Evolutionary conservation across 1,140 invertebrate species (phyloP).

Genomic region (Philopotamus ludificatus): DNA sequence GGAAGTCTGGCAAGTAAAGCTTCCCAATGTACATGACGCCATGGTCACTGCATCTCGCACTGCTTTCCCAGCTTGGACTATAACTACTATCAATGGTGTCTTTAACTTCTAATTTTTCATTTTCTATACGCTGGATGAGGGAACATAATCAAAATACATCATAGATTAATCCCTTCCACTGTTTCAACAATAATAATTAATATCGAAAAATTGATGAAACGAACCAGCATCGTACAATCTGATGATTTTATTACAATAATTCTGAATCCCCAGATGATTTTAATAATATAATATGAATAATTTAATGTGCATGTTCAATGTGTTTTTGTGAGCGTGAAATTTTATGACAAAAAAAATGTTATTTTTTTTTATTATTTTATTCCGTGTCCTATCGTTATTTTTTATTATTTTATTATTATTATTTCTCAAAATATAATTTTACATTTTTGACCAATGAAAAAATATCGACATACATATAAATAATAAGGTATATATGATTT

Average conservation of each 20-base stretch:
- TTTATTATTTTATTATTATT: conserved; percentile 16
- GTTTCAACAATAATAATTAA: neutral
- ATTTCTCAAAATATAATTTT: too few species aligned
- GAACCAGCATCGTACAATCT: neutral
- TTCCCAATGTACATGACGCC: conserved; percentile 45
- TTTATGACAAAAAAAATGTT: too few species aligned
- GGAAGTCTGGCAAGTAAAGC: conserved; percentile 13
- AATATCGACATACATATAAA: neutral
- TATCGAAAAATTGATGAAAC: too few species aligned
- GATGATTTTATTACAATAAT: conserved; percentile 2
- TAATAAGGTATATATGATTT: too few species aligned
- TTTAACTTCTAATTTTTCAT: conserved; percentile 31
- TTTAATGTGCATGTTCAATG: conserved; percentile 25
- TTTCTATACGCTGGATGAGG: conserved; percentile 29
- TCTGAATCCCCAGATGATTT: neutral
- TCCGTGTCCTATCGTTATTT: conserved; percentile 27
- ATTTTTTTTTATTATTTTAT: conserved; percentile 24
- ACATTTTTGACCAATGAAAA: conserved; percentile 28
- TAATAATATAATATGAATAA: conserved; percentile 1
- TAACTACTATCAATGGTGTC: conserved; percentile 29
- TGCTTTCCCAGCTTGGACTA: conserved; percentile 30
- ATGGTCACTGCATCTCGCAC: conserved; percentile 30
- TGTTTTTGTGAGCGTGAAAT: conserved; percentile 29
- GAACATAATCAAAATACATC: neutral
- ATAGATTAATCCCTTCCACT: neutral